phyloP scores from a whole-genome alignment of 1,140 invertebrate species.

The Hyposmocoma kahamanoa region DNA sequence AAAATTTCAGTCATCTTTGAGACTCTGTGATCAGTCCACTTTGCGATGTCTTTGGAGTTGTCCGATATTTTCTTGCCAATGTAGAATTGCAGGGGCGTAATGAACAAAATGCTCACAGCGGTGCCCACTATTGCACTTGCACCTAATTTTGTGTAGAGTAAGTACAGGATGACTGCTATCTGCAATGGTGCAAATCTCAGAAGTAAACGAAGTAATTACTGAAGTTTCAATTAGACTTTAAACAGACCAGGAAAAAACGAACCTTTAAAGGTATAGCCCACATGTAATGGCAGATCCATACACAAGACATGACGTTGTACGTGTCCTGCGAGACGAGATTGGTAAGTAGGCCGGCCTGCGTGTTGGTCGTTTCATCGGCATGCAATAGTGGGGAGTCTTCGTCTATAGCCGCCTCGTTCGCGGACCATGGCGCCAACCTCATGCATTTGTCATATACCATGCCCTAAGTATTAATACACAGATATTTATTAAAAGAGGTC shows the following conservation, averaged over 20 bases:
- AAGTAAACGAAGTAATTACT: neutral
- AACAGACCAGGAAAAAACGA: slow-evolving; percentile 17
- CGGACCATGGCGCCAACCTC: slow-evolving; percentile 58
- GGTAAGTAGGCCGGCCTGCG: slow-evolving; percentile 80
- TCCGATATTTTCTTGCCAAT: slow-evolving; percentile 82
- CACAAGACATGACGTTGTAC: slow-evolving; percentile 87
- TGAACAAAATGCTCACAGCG: slow-evolving; percentile 78
- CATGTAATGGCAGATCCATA: slow-evolving; percentile 89
- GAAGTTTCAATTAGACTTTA: neutral
- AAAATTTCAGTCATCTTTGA: slow-evolving; percentile 86
- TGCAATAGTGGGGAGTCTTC: slow-evolving; percentile 38
- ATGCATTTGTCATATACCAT: slow-evolving; percentile 77
- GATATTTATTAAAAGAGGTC: too few species aligned
- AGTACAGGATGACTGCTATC: slow-evolving; percentile 81
- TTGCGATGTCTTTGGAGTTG: slow-evolving; percentile 80
- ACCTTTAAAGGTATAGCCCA: slow-evolving; percentile 92
- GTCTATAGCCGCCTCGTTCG: slow-evolving; percentile 61
- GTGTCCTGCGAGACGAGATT: slow-evolving; percentile 90
- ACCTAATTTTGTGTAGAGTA: slow-evolving; percentile 85
- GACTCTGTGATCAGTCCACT: slow-evolving; percentile 83
- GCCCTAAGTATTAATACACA: slow-evolving; percentile 74
- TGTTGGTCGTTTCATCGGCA: slow-evolving; percentile 26
- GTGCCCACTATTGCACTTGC: slow-evolving; percentile 86
- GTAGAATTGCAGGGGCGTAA: slow-evolving; percentile 82
- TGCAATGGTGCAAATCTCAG: slow-evolving; percentile 58